Base-by-base conservation (phyloP, 2,797 vertebrate genomes). In the Channa striata region DNA sequence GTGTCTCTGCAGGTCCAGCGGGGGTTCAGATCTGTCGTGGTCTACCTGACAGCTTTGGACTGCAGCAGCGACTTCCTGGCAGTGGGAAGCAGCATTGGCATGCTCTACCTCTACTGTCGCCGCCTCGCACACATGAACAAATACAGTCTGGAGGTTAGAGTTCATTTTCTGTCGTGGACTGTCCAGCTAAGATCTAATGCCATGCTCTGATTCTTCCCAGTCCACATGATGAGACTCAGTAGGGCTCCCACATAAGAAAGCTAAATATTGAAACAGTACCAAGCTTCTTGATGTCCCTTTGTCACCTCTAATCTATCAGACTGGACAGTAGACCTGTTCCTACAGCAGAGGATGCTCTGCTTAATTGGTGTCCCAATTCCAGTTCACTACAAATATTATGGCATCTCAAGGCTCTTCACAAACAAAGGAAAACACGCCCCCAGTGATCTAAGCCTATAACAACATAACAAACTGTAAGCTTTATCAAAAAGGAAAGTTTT, bases 61-160 rank as follows among this genome's bases (percentile, higher is more conserved):
- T 93, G 95, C 91, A 99, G 93, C 83, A 92, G 80, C 39, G 97
- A 99, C 92, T 99, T 97, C 87, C 94, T 99, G 69, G 97, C 97
- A 0, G 95, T 99, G 77, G 98, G 98, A 73, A 99, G 96, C 93
- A 99, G 96, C 87, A 97, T 96, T 1, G 95, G 98, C 1, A 98
- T 98, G 97, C 93, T 99, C 11, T 99, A 99, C 81, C 93, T 99
- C 44, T 98, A 98, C 91, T 99, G 97, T 79, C 94, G 98, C 16
- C 94, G 92, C 42, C 85, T 95, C 13, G 94, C 92, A 62, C 96
- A 95, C 82, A 98, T 99, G 97, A 96, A 93, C 84, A 99, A 97
- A 82, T 97, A 99, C 50, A 98, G 95, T 90, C 91, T 99, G 17
- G 96, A 99, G 96, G 97, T 98, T 85, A 87, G 92, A 60, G 56